Base-by-base conservation (phyloP, 2,888 invertebrate species). In the Teinopalpus imperialis region DNA sequence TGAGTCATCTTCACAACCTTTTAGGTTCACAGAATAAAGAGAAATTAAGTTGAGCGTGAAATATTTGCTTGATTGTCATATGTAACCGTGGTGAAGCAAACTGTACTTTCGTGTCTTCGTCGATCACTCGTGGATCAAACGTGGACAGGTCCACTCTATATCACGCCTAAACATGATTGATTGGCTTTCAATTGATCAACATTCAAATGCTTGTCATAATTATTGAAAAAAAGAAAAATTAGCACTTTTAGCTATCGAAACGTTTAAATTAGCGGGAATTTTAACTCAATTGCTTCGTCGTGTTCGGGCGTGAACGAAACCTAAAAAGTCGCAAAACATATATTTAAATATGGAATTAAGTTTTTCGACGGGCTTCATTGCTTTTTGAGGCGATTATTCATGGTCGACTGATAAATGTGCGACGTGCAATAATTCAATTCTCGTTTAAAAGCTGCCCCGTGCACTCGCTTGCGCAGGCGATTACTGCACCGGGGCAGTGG, bases 291-390 rank as follows among this genome's bases (percentile, higher is more conserved):
- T 12, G 26, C 16, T 0, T n/a, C 16, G 37, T 13, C 18, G n/a
- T 3, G 9, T 7, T 26, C 8, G 8, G 27, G 18, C 21, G 34
- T 13, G n/a, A 35, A 36, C 16, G 10, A 36, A 21, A 35, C n/a
- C 16, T 35, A 29, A 35, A 34, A 35, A 21, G 21, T 43, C 21
- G 36, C 52, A 43, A 43, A 43, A 30, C 36, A 74, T 78, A 77
- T 80, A 81, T 83, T 82, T 80, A 81, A 82, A 85, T 77, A 71
- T 69, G 74, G 71, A 81, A 85, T 86, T 83, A 78, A 85, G 80
- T 82, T 81, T 82, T 83, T 79, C 73, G 79, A 75, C 74, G 66
- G 69, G 69, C 77, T 77, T 78, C 75, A 75, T 81, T 80, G 78
- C 73, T 68, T 74, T 76, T 68, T 66, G 72, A 67, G 69, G 60